Conservation (phyloP, 2,797 vertebrate species). For the Hemitrygon akajei region DNA sequence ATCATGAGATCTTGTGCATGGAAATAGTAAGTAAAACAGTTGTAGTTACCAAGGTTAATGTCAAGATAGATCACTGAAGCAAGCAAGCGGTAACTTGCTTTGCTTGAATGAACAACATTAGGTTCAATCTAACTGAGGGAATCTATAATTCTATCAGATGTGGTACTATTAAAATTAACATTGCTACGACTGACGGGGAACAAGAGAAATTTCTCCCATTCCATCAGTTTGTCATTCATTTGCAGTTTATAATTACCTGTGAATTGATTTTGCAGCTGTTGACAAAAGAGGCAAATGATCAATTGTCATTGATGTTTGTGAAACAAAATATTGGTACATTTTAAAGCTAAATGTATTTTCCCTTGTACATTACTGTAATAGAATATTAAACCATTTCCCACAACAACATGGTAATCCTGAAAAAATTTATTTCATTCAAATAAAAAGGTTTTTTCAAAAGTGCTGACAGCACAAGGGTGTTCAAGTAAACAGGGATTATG, state of each 20-base stretch:
- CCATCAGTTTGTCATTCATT: neutral
- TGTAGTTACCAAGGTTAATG: neutral
- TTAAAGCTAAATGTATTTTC: neutral
- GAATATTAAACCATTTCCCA: neutral
- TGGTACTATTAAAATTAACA: neutral
- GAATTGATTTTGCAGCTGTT: neutral
- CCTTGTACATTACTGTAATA: neutral
- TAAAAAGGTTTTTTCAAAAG: slow-evolving; percentile 28
- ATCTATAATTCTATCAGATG: neutral
- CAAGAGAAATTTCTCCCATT: neutral
- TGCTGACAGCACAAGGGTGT: neutral
- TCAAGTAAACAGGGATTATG: neutral
- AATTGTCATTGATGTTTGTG: neutral
- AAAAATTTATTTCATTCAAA: slow-evolving; percentile 30
- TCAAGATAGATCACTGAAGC: neutral
- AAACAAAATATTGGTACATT: neutral
- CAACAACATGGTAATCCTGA: neutral
- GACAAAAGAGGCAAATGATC: neutral
- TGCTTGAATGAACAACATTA: neutral
- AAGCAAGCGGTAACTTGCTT: neutral
- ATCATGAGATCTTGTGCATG: neutral
- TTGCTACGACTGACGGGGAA: neutral
- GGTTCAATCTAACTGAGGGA: neutral
- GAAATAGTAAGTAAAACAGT: neutral
- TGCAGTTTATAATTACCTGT: neutral